Conservation (phyloP, 2,888 invertebrate genomes). For the Polyploca ridens region DNA sequence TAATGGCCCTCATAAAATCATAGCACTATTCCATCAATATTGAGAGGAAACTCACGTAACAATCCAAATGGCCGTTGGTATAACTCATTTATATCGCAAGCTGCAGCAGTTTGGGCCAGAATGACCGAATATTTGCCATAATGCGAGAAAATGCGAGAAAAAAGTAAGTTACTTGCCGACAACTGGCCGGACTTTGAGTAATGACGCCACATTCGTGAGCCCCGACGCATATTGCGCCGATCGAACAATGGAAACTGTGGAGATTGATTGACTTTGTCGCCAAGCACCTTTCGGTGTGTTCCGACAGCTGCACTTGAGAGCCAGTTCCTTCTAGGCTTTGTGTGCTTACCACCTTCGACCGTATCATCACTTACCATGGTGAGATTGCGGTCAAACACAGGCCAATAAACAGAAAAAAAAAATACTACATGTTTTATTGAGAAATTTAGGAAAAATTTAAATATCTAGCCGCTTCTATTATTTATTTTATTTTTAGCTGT, state of each 20-base stretch:
- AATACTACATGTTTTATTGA: no score
- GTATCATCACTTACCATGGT: no score
- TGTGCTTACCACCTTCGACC: no score
- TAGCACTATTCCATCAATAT: background rate
- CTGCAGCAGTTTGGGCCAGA: conserved; percentile 34
- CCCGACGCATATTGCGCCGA: conserved; percentile 72
- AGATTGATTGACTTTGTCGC: conserved; percentile 30
- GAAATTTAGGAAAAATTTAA: no score
- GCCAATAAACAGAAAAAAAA: no score
- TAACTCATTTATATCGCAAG: conserved; percentile 41
- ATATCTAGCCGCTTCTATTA: no score
- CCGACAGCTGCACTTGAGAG: no score
- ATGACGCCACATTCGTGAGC: conserved; percentile 72
- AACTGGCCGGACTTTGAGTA: conserved; percentile 72
- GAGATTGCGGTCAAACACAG: no score
- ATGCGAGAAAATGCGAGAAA: conserved; percentile 57
- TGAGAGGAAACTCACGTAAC: background rate
- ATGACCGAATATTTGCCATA: conserved; percentile 52
- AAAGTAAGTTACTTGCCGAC: conserved; percentile 59
- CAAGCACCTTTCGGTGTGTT: no score
- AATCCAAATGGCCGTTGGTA: conserved; percentile 14
- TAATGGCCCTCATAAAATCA: background rate
- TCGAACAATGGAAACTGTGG: conserved; percentile 36
- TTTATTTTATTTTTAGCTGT: no score
- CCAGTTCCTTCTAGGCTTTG: no score